Percentiles rank a stretch among this genome's conserved stretches.
Conservation (phyloP, 2,797 vertebrate species). For the Cetoscarus ocellatus region DNA sequence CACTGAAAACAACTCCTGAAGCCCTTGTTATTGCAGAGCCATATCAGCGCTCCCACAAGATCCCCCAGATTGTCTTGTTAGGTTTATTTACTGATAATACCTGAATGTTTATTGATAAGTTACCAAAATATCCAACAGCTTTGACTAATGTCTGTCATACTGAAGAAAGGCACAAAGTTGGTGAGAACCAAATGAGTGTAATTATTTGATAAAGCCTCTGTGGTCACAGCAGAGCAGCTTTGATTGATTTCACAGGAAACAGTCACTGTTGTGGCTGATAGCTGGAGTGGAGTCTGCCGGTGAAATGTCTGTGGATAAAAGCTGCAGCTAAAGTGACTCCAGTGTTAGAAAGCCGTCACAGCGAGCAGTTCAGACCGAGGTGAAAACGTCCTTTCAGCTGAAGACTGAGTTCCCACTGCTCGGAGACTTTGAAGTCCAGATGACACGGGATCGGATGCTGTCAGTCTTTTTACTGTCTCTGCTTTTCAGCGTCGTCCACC, state of each 20-base stretch:
- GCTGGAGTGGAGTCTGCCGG: conserved; percentile 14
- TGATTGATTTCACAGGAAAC: conserved; percentile 41
- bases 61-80: too few species aligned
- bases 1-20: too few species aligned
- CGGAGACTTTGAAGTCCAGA: conserved; percentile 40
- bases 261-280: conserved; percentile 5
- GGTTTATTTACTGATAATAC: background rate
- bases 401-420: conserved; percentile 24
- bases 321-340: conserved; percentile 41
- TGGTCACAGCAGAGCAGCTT: conserved; percentile 22
- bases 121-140: background rate
- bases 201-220: conserved; percentile 13
- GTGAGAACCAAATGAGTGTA: conserved; percentile 11
- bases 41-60: too few species aligned
- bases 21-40: too few species aligned
- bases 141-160: background rate
- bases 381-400: conserved; percentile 28
- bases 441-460: conserved; percentile 32
- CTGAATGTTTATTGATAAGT: background rate
- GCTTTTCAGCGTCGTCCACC: too few species aligned
- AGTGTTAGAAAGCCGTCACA: conserved; percentile 16
- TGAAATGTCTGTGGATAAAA: conserved; percentile 44
- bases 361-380: conserved; percentile 26
- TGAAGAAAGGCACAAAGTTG: background rate
- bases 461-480: conserved; percentile 15